These are phyloP conservation scores for Anastrepha obliqua DNA, from an alignment of 1,140 invertebrate species.

Conservation along the genomic window DNA sequence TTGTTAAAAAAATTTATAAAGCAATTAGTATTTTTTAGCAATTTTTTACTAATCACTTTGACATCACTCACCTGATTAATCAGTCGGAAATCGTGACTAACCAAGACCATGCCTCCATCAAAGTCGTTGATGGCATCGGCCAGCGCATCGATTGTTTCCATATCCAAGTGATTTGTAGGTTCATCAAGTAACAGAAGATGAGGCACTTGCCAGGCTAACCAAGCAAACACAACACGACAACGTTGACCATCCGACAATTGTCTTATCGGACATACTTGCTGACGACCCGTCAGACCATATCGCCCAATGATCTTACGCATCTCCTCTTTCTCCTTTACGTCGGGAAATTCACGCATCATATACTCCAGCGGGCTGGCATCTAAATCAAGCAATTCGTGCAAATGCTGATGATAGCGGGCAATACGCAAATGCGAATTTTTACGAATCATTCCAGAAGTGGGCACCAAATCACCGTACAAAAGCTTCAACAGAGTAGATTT, in stretches of 20 bases:
- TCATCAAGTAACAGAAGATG: slow-evolving; percentile 96
- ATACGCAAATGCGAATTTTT: slow-evolving; percentile 98
- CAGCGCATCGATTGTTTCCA: slow-evolving; percentile 99
- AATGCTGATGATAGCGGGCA: slow-evolving; percentile 98
- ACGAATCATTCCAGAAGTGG: slow-evolving; percentile 96
- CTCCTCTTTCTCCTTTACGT: slow-evolving; percentile 98
- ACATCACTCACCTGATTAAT: slow-evolving; percentile 92
- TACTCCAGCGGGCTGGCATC: slow-evolving; percentile 97
- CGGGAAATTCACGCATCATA: slow-evolving; percentile 98
- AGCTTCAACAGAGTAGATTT: slow-evolving; percentile 98
- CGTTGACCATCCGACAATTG: slow-evolving; percentile 98
- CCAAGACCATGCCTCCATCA: slow-evolving; percentile 97
- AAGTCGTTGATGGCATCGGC: slow-evolving; percentile 99
- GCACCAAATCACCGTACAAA: slow-evolving; percentile 94
- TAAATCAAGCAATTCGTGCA: slow-evolving; percentile 96
- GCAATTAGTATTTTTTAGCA: background rate
- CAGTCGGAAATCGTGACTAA: slow-evolving; percentile 97
- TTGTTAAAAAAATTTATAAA: slow-evolving; percentile 32
- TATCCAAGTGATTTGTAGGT: slow-evolving; percentile 99
- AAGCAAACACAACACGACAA: slow-evolving; percentile 98
- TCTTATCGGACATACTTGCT: slow-evolving; percentile 98
- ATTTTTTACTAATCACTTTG: background rate
- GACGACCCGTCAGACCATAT: slow-evolving; percentile 96
- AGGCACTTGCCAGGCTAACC: slow-evolving; percentile 95
- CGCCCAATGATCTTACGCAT: slow-evolving; percentile 99